Evolutionary conservation across 2,888 invertebrate genomes (phyloP).

Genomic region (Chrysodeixis includens): DNA sequence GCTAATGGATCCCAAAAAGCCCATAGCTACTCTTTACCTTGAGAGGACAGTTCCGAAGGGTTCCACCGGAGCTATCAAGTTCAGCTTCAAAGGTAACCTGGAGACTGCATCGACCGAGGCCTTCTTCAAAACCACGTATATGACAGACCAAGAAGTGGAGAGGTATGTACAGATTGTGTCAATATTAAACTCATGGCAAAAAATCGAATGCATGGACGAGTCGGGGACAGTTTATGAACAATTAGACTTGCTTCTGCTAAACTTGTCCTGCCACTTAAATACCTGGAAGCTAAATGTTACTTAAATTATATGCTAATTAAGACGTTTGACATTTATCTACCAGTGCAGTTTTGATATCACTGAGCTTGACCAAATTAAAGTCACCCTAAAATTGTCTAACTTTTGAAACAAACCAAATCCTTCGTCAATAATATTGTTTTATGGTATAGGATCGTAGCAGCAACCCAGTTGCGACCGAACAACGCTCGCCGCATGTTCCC

Average conservation of each 20-base stretch:
- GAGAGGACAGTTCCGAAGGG: slow-evolving; percentile 89
- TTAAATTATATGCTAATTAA: too few species aligned
- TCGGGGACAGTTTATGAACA: too few species aligned
- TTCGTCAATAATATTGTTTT: not conserved
- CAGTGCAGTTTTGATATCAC: too few species aligned
- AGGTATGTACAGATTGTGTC: slow-evolving; percentile 70
- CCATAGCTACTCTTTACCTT: slow-evolving; percentile 90
- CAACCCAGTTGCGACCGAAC: slow-evolving; percentile 92
- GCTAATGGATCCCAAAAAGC: slow-evolving; percentile 89
- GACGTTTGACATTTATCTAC: too few species aligned
- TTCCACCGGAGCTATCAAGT: slow-evolving; percentile 90
- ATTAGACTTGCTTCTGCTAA: too few species aligned
- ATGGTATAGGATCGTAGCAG: slow-evolving; percentile 88
- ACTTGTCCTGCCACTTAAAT: too few species aligned
- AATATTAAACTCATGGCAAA: too few species aligned
- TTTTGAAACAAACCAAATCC: too few species aligned
- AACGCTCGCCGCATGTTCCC: slow-evolving; percentile 94
- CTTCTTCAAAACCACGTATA: slow-evolving; percentile 91
- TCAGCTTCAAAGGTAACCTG: slow-evolving; percentile 91
- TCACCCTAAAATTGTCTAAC: too few species aligned
- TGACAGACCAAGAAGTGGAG: slow-evolving; percentile 77
- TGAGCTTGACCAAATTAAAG: too few species aligned
- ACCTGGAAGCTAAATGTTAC: too few species aligned
- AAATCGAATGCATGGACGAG: too few species aligned
- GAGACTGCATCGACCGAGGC: slow-evolving; percentile 91